Percentiles rank a stretch among this genome's conserved stretches.
These are phyloP conservation scores for Theropithecus gelada DNA, from an alignment of 2,113 vertebrate species.

Conservation along the genomic window DNA sequence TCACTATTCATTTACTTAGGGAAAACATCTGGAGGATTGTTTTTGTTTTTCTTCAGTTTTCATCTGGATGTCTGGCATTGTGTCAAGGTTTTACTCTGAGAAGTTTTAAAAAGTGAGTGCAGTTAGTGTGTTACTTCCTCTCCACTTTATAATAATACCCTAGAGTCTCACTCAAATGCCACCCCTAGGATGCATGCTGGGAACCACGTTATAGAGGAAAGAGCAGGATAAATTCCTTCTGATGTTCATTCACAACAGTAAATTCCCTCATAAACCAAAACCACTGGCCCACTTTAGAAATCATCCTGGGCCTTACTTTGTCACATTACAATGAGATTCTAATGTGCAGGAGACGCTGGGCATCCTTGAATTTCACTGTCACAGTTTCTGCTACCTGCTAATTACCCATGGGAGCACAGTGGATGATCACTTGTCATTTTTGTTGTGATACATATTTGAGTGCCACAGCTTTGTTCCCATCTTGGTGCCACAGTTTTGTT, in stretches of 20 bases:
- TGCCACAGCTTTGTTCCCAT: no score
- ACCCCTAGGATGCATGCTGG: neutral
- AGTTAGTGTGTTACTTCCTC: constrained; percentile 62
- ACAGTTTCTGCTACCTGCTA: neutral
- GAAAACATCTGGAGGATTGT: constrained; percentile 73
- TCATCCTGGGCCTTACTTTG: neutral
- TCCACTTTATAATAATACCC: constrained; percentile 39
- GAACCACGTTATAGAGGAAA: neutral
- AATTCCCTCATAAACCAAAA: neutral
- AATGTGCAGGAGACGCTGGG: neutral
- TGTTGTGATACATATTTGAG: neutral
- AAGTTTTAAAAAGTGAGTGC: constrained; percentile 39
- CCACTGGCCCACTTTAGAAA: neutral
- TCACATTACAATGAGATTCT: neutral
- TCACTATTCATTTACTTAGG: constrained; percentile 44
- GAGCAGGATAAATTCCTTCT: neutral
- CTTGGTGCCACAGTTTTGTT: neutral
- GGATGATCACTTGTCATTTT: neutral
- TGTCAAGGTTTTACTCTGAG: constrained; percentile 61
- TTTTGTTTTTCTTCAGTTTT: constrained; percentile 64
- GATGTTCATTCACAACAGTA: neutral
- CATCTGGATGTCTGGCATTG: constrained; percentile 61
- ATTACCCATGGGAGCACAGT: neutral
- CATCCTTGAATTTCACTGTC: neutral
- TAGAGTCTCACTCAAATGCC: constrained; percentile 16